phyloP scores from a whole-genome alignment of 1,140 invertebrate genomes.

The Hyposmocoma kahamanoa region DNA sequence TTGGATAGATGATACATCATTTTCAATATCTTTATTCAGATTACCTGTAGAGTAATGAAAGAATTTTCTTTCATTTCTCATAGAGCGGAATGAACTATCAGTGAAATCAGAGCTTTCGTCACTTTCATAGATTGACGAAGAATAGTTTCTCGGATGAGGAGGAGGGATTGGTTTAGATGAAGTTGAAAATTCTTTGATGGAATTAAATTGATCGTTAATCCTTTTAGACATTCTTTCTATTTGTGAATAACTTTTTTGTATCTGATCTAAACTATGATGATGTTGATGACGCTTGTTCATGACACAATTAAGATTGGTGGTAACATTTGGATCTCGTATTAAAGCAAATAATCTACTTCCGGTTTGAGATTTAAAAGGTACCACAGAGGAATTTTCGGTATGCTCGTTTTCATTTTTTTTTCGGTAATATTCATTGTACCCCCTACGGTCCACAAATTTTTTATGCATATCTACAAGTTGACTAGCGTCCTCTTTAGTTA shows the following conservation, averaged over 20 bases:
- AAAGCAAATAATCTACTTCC: constrained; percentile 59
- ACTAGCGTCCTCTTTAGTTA: constrained; percentile 69
- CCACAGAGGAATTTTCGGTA: constrained; percentile 22
- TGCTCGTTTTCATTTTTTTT: constrained; percentile 13
- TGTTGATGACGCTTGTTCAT: constrained; percentile 15
- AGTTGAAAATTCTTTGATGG: constrained; percentile 14
- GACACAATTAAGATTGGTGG: constrained; percentile 35
- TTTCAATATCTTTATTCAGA: constrained; percentile 70
- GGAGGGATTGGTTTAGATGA: constrained; percentile 42
- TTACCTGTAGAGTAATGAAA: constrained; percentile 68
- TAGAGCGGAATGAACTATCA: constrained; percentile 41
- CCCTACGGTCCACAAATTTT: constrained; percentile 78
- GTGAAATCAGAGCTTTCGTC: constrained; percentile 56
- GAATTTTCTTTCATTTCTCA: constrained; percentile 62
- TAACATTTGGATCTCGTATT: constrained; percentile 44
- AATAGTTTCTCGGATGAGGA: constrained; percentile 46
- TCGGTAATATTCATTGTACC: constrained; percentile 74
- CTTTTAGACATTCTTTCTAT: constrained; percentile 7
- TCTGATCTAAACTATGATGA: constrained; percentile 19
- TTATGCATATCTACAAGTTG: constrained; percentile 79
- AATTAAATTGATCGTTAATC: constrained; percentile 12
- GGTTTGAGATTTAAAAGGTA: constrained; percentile 60
- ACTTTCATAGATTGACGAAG: constrained; percentile 55
- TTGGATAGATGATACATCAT: constrained; percentile 65
- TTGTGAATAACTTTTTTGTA: constrained; percentile 9